Evolutionary conservation across 2,113 vertebrate species (phyloP).

Genomic region (Dasyprocta punctata): DNA sequence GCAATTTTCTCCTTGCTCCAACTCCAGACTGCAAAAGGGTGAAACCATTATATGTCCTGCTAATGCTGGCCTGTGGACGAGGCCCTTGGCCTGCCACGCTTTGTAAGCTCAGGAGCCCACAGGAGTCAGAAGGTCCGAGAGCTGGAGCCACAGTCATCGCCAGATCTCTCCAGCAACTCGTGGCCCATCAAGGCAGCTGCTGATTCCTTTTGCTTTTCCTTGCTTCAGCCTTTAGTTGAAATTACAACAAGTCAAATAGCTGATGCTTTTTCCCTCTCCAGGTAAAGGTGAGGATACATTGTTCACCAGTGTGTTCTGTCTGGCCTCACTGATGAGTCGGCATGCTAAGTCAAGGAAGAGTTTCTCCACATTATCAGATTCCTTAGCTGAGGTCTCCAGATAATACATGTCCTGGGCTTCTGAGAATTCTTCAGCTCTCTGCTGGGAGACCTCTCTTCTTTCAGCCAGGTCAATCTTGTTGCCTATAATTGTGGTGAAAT

Average conservation of each 20-base stretch:
- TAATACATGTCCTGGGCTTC: conserved; percentile 98
- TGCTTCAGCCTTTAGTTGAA: conserved; percentile 89
- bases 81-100: conserved; percentile 80
- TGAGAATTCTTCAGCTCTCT: conserved; percentile 97
- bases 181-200: conserved; percentile 70
- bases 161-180: conserved; percentile 69
- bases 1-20: conserved; percentile 73
- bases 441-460: conserved; percentile 95
- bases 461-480: conserved; percentile 99
- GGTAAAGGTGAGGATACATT: conserved; percentile 95
- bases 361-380: conserved; percentile 99
- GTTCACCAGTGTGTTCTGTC: conserved; percentile 98
- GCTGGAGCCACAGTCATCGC: conserved; percentile 72
- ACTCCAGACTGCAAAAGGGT: conserved; percentile 75
- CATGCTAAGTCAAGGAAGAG: conserved; percentile 99
- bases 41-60: conserved; percentile 76
- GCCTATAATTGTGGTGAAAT: conserved; percentile 85
- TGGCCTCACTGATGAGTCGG: conserved; percentile 95
- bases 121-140: conserved; percentile 77
- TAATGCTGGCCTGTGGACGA: conserved; percentile 76
- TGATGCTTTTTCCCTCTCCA: conserved; percentile 98
- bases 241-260: conserved; percentile 99
- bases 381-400: conserved; percentile 98
- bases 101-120: conserved; percentile 76
- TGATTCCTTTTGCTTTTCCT: conserved; percentile 57